Base-by-base conservation (phyloP, 2,888 invertebrate species). In the Pantelozetes paolii region DNA sequence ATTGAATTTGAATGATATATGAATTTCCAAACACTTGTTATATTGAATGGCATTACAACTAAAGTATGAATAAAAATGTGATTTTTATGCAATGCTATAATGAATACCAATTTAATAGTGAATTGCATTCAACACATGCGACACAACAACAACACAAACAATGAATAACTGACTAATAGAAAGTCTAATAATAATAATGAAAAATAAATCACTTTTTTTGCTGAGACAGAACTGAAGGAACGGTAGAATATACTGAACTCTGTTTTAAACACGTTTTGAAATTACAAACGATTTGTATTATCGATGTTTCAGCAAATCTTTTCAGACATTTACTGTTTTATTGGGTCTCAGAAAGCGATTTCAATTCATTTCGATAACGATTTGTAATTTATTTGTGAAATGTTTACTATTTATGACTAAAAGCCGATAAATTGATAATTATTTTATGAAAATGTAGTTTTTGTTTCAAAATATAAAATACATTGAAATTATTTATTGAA, bases 1-100 rank as follows among this genome's bases (percentile, higher is more conserved):
- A 54, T 54, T 50, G 50, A 50, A 50, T 50, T 54, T 54, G 28
- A 57, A 57, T 57, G 57, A 57, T 57, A 57, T 57, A 30, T 57
- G 57, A 57, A 57, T 57, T 57, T 57, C 30, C 57, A 57, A 57
- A 57, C 18, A 11, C 57, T 57, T 18, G 28, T 30, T 9, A 57
- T 18, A n/a, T 23, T 57, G 57, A 57, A 57, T 57, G 3, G 30
- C 28, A 57, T 45, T 9, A 57, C 13, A 13, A 30, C 30, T 54
- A 30, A 57, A 57, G 57, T 2, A 57, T 57, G 57, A 57, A 57
- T 57, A 57, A 2, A 28, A 57, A 3, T 15, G 45, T 15, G 11
- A 36, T 6, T 45, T 13, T 18, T 45, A 36, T 9, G 36, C 3
- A 54, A 23, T 8, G 20, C 54, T 57, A 8, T 57, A 57, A 57